phyloP scores from a whole-genome alignment of 2,888 invertebrate species.

The Caenorhabditis auriculariae region DNA sequence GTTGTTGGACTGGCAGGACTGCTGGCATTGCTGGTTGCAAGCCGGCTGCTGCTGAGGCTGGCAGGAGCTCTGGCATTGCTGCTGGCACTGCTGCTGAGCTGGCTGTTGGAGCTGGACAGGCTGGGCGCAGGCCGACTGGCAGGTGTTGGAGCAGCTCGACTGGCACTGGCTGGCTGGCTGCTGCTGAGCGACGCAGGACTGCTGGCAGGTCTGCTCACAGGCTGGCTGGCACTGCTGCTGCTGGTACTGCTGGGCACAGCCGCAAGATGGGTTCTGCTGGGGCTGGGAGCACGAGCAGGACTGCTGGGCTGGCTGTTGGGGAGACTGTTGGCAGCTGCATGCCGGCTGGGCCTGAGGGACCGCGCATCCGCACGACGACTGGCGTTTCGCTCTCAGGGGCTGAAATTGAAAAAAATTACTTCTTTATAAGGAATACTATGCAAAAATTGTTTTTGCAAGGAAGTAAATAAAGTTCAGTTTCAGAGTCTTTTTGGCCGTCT shows the following conservation, averaged over 20 bases:
- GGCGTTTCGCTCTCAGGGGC: conserved; percentile 25
- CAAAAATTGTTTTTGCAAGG: too few species aligned
- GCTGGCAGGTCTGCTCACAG: conserved; percentile 30
- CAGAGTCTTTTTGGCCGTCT: too few species aligned
- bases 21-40: conserved; percentile 34
- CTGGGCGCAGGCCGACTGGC: conserved; percentile 21
- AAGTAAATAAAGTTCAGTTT: too few species aligned
- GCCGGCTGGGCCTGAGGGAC: conserved; percentile 22
- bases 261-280: conserved; percentile 26
- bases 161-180: conserved; percentile 29
- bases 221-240: conserved; percentile 29
- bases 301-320: conserved; percentile 20
- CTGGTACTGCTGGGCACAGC: conserved; percentile 34
- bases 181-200: conserved; percentile 31
- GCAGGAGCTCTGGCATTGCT: conserved; percentile 14
- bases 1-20: conserved; percentile 31
- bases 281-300: conserved; percentile 34
- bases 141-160: conserved; percentile 27
- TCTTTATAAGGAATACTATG: too few species aligned
- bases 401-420: too few species aligned
- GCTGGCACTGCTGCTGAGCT: conserved; percentile 29
- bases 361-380: conserved; percentile 30
- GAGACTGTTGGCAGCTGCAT: conserved; percentile 30
- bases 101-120: conserved; percentile 18
- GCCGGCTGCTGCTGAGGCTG: conserved; percentile 13